Evolutionary conservation across 2,113 vertebrate genomes (phyloP).

Genomic region (Mola mola): DNA sequence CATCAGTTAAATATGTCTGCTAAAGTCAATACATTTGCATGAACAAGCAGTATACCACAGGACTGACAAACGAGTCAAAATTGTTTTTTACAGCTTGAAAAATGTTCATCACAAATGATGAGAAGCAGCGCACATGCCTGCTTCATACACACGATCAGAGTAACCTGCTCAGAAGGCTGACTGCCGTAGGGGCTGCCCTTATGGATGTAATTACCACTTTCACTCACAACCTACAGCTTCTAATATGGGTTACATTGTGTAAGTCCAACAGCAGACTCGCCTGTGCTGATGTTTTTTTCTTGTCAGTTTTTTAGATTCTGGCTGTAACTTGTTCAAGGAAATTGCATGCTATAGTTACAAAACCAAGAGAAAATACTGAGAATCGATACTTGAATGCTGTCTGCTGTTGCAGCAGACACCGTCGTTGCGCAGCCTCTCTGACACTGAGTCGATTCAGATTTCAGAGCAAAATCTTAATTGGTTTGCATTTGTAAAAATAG

Average conservation of each 20-base stretch:
- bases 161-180: slow-evolving; percentile 6
- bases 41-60: no score
- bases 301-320: not conserved
- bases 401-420: not conserved
- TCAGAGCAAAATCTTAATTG: not conserved
- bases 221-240: slow-evolving; percentile 8
- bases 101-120: not conserved
- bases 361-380: not conserved
- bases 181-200: not conserved
- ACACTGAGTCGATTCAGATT: not conserved
- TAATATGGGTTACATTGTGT: not conserved
- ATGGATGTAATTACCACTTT: slow-evolving; percentile 1
- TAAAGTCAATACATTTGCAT: no score
- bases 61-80: no score
- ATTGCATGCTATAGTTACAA: not conserved
- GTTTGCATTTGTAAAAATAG: not conserved
- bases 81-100: not conserved
- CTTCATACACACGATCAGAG: not conserved
- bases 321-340: not conserved
- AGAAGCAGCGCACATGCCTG: not conserved
- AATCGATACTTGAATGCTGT: not conserved
- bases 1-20: no score
- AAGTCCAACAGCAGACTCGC: not conserved
- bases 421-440: not conserved
- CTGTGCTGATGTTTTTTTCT: not conserved